Conservation (phyloP, 1,140 invertebrate species). For the Leptinotarsa undecemlineata region DNA sequence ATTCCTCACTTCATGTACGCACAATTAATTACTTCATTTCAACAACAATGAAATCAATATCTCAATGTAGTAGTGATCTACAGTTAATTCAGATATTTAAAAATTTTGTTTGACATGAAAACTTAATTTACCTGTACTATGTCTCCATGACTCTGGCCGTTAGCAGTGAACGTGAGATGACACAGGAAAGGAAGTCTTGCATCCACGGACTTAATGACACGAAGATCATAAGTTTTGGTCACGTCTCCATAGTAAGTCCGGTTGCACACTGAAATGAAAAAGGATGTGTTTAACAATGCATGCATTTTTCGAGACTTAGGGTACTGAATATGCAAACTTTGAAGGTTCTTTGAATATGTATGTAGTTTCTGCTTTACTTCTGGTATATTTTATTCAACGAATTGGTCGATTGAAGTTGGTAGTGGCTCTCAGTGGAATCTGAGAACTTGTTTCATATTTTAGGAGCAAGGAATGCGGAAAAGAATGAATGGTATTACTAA, state of each 20-base stretch:
- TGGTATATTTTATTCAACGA: neutral
- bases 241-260: conserved; percentile 86
- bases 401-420: too few relatives aligned
- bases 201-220: conserved; percentile 67
- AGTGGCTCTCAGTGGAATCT: neutral
- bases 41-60: too few relatives aligned
- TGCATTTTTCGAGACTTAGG: neutral
- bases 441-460: neutral
- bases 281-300: conserved; percentile 14
- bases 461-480: neutral
- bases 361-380: neutral
- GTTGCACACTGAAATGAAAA: conserved; percentile 71
- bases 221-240: conserved; percentile 78
- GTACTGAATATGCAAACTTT: neutral
- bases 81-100: too few relatives aligned
- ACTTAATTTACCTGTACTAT: conserved; percentile 71
- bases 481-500: neutral
- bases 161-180: conserved; percentile 86
- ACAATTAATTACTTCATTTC: too few relatives aligned
- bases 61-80: too few relatives aligned
- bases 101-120: too few relatives aligned
- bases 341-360: neutral
- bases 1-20: too few relatives aligned
- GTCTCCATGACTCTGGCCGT: conserved; percentile 80
- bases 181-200: conserved; percentile 81